Evolutionary conservation across 2,113 vertebrate species (phyloP).

Genomic region (Taurulus bubalis): DNA sequence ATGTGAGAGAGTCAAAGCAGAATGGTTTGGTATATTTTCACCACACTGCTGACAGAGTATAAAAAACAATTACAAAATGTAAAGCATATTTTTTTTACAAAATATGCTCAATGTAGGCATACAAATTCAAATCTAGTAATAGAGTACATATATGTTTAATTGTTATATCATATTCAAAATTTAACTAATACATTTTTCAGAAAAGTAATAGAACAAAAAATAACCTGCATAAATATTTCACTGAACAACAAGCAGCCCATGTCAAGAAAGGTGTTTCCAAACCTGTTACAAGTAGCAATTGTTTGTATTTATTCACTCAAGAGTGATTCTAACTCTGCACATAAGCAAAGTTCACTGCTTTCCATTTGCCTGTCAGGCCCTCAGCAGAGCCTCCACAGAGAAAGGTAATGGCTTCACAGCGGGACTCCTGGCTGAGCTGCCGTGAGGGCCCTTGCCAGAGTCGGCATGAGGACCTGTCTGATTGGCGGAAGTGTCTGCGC

Average conservation of each 20-base stretch:
- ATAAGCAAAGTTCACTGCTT: slow-evolving; percentile 53
- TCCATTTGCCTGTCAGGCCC: slow-evolving; percentile 69
- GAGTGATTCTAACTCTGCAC: slow-evolving; percentile 20
- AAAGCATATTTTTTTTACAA: slow-evolving; percentile 14
- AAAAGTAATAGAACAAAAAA: slow-evolving; percentile 12
- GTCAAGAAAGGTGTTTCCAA: slow-evolving; percentile 25
- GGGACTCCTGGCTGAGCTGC: slow-evolving; percentile 67
- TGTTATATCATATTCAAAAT: slow-evolving; percentile 39
- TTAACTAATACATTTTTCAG: slow-evolving; percentile 47
- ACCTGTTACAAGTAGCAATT: slow-evolving; percentile 7
- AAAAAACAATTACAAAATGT: neutral
- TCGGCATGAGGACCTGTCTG: slow-evolving; percentile 32
- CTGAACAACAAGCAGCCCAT: neutral
- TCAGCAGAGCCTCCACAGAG: slow-evolving; percentile 83
- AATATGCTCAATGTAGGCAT: slow-evolving; percentile 7
- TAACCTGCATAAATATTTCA: slow-evolving; percentile 23
- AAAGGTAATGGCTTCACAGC: slow-evolving; percentile 77
- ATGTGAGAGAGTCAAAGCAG: slow-evolving; percentile 16
- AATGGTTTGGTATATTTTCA: slow-evolving; percentile 9
- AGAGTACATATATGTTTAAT: neutral
- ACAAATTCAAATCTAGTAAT: slow-evolving; percentile 18
- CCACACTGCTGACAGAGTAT: slow-evolving; percentile 17
- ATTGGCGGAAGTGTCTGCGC: slow-evolving; percentile 33
- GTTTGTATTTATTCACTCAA: slow-evolving; percentile 3
- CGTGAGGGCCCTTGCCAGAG: slow-evolving; percentile 65